Evolutionary conservation across 2,888 invertebrate genomes (phyloP).

Genomic region (Drosophila nr. perissopoda): DNA sequence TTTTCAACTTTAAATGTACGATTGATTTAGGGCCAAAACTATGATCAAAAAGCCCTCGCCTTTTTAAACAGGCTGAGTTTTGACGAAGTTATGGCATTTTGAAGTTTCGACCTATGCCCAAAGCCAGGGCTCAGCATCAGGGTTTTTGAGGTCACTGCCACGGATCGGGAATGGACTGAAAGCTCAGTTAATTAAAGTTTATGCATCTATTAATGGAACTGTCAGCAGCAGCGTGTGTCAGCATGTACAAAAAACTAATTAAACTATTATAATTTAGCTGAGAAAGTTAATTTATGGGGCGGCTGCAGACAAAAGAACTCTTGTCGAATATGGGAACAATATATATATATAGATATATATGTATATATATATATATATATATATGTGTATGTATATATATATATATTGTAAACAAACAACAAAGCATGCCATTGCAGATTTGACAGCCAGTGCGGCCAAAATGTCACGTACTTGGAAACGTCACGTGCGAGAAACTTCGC

Average conservation of each 20-base stretch:
- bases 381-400: background rate
- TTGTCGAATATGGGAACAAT: constrained; percentile 34
- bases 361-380: background rate
- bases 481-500: constrained; percentile 47
- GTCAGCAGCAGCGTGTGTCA: constrained; percentile 62
- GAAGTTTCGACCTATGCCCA: no score
- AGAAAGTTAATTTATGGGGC: constrained; percentile 71
- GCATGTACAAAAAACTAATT: constrained; percentile 61
- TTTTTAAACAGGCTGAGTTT: no score
- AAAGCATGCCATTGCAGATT: constrained; percentile 61
- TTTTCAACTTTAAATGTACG: no score
- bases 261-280: constrained; percentile 76
- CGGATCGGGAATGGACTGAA: background rate
- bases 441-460: constrained; percentile 55
- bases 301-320: constrained; percentile 40
- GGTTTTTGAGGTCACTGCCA: constrained; percentile 34
- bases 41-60: no score
- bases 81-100: no score
- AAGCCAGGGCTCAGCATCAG: constrained; percentile 69
- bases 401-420: constrained; percentile 35
- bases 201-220: constrained; percentile 67
- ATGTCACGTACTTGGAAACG: constrained; percentile 63
- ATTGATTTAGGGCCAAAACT: no score
- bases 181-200: constrained; percentile 71
- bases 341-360: constrained; percentile 3